Base-by-base conservation (phyloP, 2,113 vertebrate species). In the Calidris pugnax region DNA sequence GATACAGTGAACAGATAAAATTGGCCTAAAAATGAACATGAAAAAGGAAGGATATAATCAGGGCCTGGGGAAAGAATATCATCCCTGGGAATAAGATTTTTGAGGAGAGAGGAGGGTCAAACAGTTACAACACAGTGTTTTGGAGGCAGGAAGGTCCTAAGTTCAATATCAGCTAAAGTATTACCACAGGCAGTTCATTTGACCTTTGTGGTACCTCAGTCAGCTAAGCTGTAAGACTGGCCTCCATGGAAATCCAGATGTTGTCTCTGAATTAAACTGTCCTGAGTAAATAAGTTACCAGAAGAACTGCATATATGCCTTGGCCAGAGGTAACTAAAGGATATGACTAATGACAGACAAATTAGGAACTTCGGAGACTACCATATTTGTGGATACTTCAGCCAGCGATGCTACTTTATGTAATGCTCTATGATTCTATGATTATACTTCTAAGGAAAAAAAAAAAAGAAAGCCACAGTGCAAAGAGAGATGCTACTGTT, bases 231-330 rank as follows among this genome's bases (percentile, higher is more conserved):
- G 97, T 97, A 98, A 98, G 96, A 96, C 94, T 97, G 94, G 95
- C 94, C 98, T 93, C 92, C 96, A 90, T 83, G 80, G 76, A 95
- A 98, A 98, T 97, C 96, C 96, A 98, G 95, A 97, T 97, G 95
- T 94, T 97, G 92, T 85, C 77, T 95, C 91, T 92, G 93, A 95
- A 97, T 87, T 95, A 92, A 96, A 94, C 80, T 92, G 72, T 89
- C 74, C 97, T 97, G 97, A 98, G 93, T 98, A 98, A 98, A 96
- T 97, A 96, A 95, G 95, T 96, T 97, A 96, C 96, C 93, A 94
- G 95, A 90, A 94, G 89, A 90, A 51, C 43, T 64, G 76, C 91
- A 76, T 94, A 95, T 96, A 95, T 96, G 89, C 63, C 55, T 93
- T 96, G 85, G 87, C 88, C 91, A 92, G 81, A 71, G 85, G 79